Conservation (phyloP, 2,888 invertebrate genomes). For the Zele albiditarsus region DNA sequence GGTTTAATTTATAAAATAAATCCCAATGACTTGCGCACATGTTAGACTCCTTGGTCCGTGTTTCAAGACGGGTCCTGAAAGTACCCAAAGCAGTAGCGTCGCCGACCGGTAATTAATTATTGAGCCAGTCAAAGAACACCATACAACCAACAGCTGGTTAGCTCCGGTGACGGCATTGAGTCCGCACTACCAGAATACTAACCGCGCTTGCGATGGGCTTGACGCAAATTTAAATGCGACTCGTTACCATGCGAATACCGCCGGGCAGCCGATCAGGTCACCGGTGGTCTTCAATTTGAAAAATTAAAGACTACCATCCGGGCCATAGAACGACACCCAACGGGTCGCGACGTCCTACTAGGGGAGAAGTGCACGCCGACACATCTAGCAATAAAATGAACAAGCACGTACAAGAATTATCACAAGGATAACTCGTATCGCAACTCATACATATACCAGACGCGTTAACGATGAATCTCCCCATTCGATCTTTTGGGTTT, state of each 20-base stretch:
- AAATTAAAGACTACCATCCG: no score
- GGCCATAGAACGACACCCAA: no score
- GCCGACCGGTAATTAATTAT: conserved; percentile 59
- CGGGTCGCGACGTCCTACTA: no score
- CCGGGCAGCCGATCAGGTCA: no score
- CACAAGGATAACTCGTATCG: no score
- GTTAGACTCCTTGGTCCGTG: conserved; percentile 85
- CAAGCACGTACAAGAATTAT: no score
- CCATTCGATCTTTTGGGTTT: no score
- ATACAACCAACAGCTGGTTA: conserved; percentile 56
- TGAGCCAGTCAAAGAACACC: conserved; percentile 60
- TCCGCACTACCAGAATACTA: conserved; percentile 54
- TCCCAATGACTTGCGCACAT: conserved; percentile 82
- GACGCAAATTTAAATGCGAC: conserved; percentile 62
- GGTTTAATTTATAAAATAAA: conserved; percentile 70
- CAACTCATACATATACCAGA: no score
- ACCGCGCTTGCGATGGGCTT: conserved; percentile 52
- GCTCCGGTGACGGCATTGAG: conserved; percentile 55
- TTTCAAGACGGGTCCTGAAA: conserved; percentile 83
- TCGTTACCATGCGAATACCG: conserved; percentile 67
- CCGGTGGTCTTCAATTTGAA: no score
- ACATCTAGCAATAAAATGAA: no score
- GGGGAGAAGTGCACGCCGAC: no score
- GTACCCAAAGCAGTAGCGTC: conserved; percentile 69
- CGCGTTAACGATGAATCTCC: no score